Percentiles rank a stretch among this genome's conserved stretches.
Evolutionary conservation across 2,797 vertebrate genomes (phyloP).

Genomic region (Gymnoscopelus braueri): DNA sequence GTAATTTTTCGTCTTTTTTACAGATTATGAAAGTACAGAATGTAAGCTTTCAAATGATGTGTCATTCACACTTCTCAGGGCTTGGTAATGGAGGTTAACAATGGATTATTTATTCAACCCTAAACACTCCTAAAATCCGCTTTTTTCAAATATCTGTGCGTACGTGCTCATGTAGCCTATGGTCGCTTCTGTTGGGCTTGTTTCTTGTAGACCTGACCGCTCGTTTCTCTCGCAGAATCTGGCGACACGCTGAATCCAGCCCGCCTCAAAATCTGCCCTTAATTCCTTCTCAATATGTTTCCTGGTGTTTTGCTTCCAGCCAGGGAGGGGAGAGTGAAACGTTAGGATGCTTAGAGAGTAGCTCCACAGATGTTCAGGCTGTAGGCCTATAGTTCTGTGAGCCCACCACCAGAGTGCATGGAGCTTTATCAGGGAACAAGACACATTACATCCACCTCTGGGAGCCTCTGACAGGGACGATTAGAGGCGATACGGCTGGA

Average conservation of each 20-base stretch:
- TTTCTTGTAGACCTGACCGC: too few species aligned
- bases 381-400: conserved; percentile 60
- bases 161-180: too few species aligned
- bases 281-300: conserved; percentile 84
- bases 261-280: conserved; percentile 73
- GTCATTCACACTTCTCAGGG: too few species aligned
- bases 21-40: too few species aligned
- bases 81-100: too few species aligned
- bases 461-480: conserved; percentile 68
- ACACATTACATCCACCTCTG: conserved; percentile 69
- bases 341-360: conserved; percentile 68
- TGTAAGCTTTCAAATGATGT: too few species aligned
- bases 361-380: conserved; percentile 80
- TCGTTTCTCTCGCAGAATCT: too few species aligned
- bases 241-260: conserved; percentile 30
- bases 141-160: too few species aligned
- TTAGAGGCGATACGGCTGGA: conserved; percentile 64
- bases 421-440: conserved; percentile 64
- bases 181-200: too few species aligned
- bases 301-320: conserved; percentile 75
- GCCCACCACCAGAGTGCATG: conserved; percentile 50
- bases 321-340: conserved; percentile 63
- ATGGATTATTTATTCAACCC: too few species aligned
- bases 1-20: too few species aligned
- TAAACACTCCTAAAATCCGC: too few species aligned